Conservation (phyloP, 64 coral and sea anemone genomes). For the Exaiptasia diaphana region DNA sequence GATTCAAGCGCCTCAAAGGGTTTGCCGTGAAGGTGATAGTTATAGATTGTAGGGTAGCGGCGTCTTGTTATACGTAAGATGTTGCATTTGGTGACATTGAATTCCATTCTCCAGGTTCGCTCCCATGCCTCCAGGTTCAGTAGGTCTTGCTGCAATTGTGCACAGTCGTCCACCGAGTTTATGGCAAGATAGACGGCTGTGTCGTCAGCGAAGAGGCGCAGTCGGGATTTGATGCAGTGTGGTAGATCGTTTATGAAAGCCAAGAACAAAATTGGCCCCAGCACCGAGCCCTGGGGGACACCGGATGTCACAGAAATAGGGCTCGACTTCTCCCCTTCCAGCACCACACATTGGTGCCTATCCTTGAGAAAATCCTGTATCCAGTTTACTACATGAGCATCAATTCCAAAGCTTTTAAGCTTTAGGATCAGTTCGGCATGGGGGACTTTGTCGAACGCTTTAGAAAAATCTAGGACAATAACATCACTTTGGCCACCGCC, state of each 20-base stretch:
- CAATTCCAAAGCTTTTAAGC: slow-evolving; percentile 8
- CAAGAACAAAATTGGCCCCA: too few relatives aligned
- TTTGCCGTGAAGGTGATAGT: too few relatives aligned
- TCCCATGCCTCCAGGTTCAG: slow-evolving; percentile 9
- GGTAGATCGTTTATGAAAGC: slow-evolving; percentile 25
- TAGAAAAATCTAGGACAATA: slow-evolving; percentile 29
- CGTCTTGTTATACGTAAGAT: slow-evolving; percentile 29
- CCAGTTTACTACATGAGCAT: neutral
- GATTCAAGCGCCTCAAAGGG: too few relatives aligned
- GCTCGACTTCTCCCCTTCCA: slow-evolving; percentile 15
- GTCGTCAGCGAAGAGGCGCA: slow-evolving; percentile 42
- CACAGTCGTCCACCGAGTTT: neutral
- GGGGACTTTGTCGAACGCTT: slow-evolving; percentile 22
- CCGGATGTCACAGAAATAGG: neutral
- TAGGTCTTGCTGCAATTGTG: slow-evolving; percentile 18
- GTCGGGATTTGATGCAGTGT: neutral
- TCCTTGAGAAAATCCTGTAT: slow-evolving; percentile 42
- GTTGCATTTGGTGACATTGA: slow-evolving; percentile 8
- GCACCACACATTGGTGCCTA: slow-evolving; percentile 33
- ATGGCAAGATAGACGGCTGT: slow-evolving; percentile 19
- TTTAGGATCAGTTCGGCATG: neutral
- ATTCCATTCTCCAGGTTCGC: neutral
- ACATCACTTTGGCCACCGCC: slow-evolving; percentile 25
- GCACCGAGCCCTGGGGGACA: neutral
- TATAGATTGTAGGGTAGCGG: too few relatives aligned